Percentiles rank a stretch among this genome's conserved stretches.
These are phyloP conservation scores for Panthera tigris DNA, from an alignment of 2,113 vertebrate species.

Conservation along the genomic window DNA sequence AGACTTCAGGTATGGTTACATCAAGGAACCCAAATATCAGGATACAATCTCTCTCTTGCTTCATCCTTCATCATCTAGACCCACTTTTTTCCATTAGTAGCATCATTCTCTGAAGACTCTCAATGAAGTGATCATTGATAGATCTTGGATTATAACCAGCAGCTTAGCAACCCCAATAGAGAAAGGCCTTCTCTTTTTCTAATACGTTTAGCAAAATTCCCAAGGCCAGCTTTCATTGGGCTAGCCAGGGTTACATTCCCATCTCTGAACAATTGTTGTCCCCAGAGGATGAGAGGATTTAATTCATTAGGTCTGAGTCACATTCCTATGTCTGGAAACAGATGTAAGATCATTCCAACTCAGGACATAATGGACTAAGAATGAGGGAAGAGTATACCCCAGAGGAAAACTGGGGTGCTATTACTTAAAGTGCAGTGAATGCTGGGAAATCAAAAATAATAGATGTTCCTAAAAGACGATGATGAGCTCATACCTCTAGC, in stretches of 20 bases:
- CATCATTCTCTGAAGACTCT: not conserved
- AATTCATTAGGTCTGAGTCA: not conserved
- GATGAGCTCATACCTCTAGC: not conserved
- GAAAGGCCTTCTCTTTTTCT: not conserved
- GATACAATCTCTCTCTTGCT: not conserved
- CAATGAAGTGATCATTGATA: not conserved
- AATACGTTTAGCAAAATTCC: not conserved
- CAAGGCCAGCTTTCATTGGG: not conserved
- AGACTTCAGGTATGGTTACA: not conserved
- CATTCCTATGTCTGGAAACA: not conserved
- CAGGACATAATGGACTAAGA: not conserved
- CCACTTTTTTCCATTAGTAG: not conserved
- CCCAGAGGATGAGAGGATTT: not conserved
- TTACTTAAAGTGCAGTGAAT: not conserved
- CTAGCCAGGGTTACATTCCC: not conserved
- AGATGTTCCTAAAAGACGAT: not conserved
- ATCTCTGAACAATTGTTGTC: not conserved
- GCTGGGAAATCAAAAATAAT: not conserved
- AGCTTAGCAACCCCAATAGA: not conserved
- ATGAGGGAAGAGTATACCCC: not conserved
- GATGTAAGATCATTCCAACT: not conserved
- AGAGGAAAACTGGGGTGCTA: not conserved
- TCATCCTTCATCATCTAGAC: not conserved
- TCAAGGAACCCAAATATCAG: not conserved
- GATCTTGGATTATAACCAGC: not conserved